Base-by-base conservation (phyloP, 2,113 vertebrate genomes). In the Rafetus swinhoei region DNA sequence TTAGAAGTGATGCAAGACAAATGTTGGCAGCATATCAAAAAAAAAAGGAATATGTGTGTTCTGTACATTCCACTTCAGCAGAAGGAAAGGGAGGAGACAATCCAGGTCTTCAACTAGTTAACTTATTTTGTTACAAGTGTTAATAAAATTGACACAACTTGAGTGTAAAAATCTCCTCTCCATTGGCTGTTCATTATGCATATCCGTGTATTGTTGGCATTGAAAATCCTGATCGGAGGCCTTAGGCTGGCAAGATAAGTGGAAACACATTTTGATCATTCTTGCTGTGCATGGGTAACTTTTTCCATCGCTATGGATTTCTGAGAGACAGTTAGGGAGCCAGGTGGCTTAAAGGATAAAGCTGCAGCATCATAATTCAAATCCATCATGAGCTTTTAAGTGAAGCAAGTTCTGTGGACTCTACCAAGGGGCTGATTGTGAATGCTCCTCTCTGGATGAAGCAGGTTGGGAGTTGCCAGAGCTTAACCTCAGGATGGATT, bases 221-320 rank as follows among this genome's bases (percentile, higher is more conserved):
- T 94, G 87, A 85, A 93, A 94, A 35, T 16, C 60, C 45, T 86
- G 79, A 76, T 69, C 83, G 80, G 52, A 59, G 79, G 8, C 0
- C 60, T 57, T 84, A 39, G 84, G 62, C 77, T 32, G 79, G 81
- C n/a, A 1, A 22, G 69, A 59, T 84, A 90, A 96, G 72, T 87
- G 83, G 65, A 95, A 96, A 87, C 53, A 87, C 55, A n/a, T 95
- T 93, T 94, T 62, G 72, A 69, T 90, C 82, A 60, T 82, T 89
- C 56, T 52, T 85, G 50, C 35, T 0, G 21, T 74, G 62, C 84
- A 54, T 4, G n/a, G 76, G 84, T 86, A 87, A 19, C 69, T 35
- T 82, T 57, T 77, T 65, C 53, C 54, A 5, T 55, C 9, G 79
- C 74, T 89, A 45, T 50, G 91, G 50, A 6, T 94, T 88, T 91